These are phyloP conservation scores for Onychostruthus taczanowskii DNA, from an alignment of 2,113 vertebrate species.

Conservation along the genomic window DNA sequence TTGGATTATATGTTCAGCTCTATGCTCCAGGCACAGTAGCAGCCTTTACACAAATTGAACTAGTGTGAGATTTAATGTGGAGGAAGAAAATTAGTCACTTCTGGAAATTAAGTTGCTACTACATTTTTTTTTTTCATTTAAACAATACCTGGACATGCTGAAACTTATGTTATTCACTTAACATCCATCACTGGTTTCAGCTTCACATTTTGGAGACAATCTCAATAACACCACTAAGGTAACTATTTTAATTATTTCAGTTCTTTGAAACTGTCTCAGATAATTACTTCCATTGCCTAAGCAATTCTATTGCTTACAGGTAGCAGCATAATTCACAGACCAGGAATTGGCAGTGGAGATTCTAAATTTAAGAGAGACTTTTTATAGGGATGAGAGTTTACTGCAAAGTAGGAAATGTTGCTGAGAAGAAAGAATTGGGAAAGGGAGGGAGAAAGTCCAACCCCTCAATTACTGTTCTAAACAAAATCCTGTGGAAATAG, in stretches of 20 bases:
- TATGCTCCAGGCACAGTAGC: not conserved
- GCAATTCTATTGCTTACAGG: not conserved
- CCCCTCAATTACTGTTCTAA: not conserved
- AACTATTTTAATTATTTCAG: constrained; percentile 3
- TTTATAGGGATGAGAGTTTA: not conserved
- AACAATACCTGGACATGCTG: not conserved
- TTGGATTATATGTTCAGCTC: not conserved
- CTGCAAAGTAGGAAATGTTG: not conserved
- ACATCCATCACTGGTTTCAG: not conserved
- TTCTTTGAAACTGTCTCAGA: not conserved
- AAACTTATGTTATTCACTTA: not conserved
- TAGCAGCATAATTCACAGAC: not conserved
- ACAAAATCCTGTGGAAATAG: not conserved
- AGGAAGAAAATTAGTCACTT: not conserved
- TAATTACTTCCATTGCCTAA: not conserved
- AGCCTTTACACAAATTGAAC: not conserved
- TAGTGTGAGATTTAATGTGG: not conserved
- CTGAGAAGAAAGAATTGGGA: not conserved
- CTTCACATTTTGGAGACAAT: not conserved
- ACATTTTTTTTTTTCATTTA: not conserved
- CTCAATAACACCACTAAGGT: not conserved
- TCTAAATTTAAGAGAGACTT: not conserved
- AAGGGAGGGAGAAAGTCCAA: not conserved
- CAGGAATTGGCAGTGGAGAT: not conserved
- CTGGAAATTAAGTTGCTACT: not conserved